Base-by-base conservation (phyloP, 2,797 vertebrate species). In the Lepus oiostolus region DNA sequence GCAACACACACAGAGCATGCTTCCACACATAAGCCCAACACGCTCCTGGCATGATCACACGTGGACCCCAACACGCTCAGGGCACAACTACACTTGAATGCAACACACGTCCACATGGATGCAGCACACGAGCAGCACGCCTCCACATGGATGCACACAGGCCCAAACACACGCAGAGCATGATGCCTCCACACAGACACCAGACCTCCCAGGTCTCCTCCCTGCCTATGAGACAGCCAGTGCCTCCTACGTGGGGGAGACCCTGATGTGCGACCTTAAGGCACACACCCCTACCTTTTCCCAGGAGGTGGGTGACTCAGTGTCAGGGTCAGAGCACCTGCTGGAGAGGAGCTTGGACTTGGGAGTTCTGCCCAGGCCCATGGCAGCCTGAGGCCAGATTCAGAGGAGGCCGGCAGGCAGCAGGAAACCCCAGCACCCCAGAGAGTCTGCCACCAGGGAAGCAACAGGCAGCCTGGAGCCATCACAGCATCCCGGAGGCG, bases 151-250 rank as follows among this genome's bases (percentile, higher is more conserved):
- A 12, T 35, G 5, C 52, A 60, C 16, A 22, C 24, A 42, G 4
- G 35, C 30, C 0, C 0, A 19, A n/a, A 52, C 60, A 26, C 63
- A 28, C 16, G 4, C 10, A 28, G 42, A 76, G 24, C 60, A 30
- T 0, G 0, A 30, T 0, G 0, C n/a, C 9, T 38, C 42, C n/a
- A 19, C 19, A 7, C 3, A 0, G 12, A 54, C 19, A 47, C 30
- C 74, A 83, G 28, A 30, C 9, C 1, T 67, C 28, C 67, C 85
- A 21, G 26, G 42, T 13, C 47, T 60, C 8, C 42, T 72, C 26
- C 65, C 47, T 38, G 68, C n/a, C 38, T 62, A 4, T 58, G 24
- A 62, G 42, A 47, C 9, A 10, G 24, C 62, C 28, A 30, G 30
- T 26, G 60, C 50, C 42, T 32, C 68, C 13, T 17, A 5, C 1